A percentile compares a stretch with the other conserved stretches of the same genome.
Evolutionary conservation across 2,113 vertebrate genomes (phyloP).

Genomic region (Hepsetus odoe): DNA sequence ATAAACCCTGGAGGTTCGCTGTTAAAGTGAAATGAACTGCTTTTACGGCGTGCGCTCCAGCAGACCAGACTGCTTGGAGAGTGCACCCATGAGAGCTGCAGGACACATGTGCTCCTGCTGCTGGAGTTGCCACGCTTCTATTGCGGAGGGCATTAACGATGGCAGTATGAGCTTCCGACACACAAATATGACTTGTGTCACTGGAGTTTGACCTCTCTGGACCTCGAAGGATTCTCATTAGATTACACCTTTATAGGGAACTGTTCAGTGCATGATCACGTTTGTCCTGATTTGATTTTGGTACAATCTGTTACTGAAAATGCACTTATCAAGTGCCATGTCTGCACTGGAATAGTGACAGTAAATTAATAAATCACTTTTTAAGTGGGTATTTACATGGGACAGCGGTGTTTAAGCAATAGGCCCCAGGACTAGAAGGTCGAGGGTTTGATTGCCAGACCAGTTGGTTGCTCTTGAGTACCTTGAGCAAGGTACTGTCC

Average conservation of each 20-base stretch:
- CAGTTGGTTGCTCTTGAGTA: too few species aligned
- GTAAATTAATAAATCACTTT: too few species aligned
- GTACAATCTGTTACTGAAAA: too few species aligned
- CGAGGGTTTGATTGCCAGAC: too few species aligned
- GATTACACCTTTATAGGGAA: neutral
- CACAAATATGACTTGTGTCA: slow-evolving; percentile 4
- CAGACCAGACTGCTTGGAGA: neutral
- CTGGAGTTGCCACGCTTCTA: slow-evolving; percentile 29
- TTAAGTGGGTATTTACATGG: too few species aligned
- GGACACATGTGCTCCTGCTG: slow-evolving; percentile 65
- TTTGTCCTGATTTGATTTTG: too few species aligned
- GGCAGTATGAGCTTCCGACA: slow-evolving; percentile 5
- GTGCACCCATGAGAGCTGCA: slow-evolving; percentile 16
- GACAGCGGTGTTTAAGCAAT: too few species aligned
- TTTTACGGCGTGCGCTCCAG: slow-evolving; percentile 40
- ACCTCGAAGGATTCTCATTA: neutral
- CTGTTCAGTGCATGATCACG: too few species aligned
- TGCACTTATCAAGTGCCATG: too few species aligned
- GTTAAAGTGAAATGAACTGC: slow-evolving; percentile 58
- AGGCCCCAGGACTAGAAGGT: too few species aligned
- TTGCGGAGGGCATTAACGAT: slow-evolving; percentile 56
- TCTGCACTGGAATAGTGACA: too few species aligned
- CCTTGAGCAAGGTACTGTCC: too few species aligned
- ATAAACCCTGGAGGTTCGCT: slow-evolving; percentile 56
- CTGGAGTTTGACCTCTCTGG: neutral